phyloP scores from a whole-genome alignment of 2,797 vertebrate genomes.

The Nannoperca australis region DNA sequence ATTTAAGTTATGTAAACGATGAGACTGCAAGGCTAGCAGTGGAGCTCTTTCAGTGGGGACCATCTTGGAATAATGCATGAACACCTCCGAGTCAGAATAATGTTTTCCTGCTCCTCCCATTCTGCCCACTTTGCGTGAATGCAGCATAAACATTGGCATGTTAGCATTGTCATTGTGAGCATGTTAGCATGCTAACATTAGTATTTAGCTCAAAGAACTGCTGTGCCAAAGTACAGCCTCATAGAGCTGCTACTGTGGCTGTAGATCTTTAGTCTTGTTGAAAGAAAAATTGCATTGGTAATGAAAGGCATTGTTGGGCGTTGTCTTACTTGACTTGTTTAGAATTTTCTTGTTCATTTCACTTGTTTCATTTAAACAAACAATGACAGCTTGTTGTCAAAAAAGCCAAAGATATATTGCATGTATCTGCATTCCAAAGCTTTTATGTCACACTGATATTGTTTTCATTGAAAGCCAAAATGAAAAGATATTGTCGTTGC shows the following conservation, averaged over 20 bases:
- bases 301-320: background rate
- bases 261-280: background rate
- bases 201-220: background rate
- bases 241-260: background rate
- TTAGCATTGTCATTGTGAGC: background rate
- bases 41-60: background rate
- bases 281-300: slow-evolving; percentile 4
- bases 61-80: background rate
- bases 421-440: slow-evolving; percentile 23
- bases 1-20: background rate
- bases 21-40: too few relatives aligned
- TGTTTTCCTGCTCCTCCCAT: background rate
- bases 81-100: background rate
- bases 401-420: background rate
- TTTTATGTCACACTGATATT: slow-evolving; percentile 23
- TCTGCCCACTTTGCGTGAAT: background rate
- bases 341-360: slow-evolving; percentile 10
- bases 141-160: background rate
- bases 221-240: background rate
- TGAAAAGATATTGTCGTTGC: slow-evolving; percentile 28
- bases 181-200: background rate
- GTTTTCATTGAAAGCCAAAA: slow-evolving; percentile 38
- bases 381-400: slow-evolving; percentile 11
- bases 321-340: slow-evolving; percentile 10
- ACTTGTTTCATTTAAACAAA: slow-evolving; percentile 12